Conservation (phyloP, 2,888 invertebrate genomes). For the Eupeodes latifasciatus region DNA sequence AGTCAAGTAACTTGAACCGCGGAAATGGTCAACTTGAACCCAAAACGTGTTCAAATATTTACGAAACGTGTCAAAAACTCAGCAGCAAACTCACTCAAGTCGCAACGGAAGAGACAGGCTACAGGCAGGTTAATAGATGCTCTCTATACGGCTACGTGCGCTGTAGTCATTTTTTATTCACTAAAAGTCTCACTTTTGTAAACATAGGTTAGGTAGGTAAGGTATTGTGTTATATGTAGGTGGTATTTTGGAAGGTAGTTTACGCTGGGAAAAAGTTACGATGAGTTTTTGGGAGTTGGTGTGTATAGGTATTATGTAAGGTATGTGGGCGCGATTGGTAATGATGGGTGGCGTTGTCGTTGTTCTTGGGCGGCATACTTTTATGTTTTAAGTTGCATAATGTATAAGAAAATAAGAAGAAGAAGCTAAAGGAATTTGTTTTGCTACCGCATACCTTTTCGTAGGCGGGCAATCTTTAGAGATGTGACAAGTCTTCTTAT, state of each 20-base stretch:
- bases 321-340: constrained; percentile 31
- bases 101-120: constrained; percentile 17
- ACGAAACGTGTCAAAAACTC: constrained; percentile 83
- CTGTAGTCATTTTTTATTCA: constrained; percentile 32
- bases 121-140: constrained; percentile 50
- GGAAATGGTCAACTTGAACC: constrained; percentile 75
- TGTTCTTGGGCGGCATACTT: constrained; percentile 26
- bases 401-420: constrained; percentile 2
- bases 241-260: constrained; percentile 7
- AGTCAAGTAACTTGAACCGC: constrained; percentile 76
- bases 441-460: constrained; percentile 22
- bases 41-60: constrained; percentile 83
- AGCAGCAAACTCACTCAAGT: constrained; percentile 39
- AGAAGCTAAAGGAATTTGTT: constrained; percentile 29
- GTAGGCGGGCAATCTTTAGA: not conserved
- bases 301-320: not conserved
- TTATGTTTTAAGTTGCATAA: constrained; percentile 19
- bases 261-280: constrained; percentile 35
- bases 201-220: too few relatives aligned
- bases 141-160: constrained; percentile 7
- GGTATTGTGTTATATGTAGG: too few relatives aligned
- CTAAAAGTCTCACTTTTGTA: constrained; percentile 3
- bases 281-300: not conserved
- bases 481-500: constrained; percentile 31
- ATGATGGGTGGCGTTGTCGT: not conserved